phyloP scores from a whole-genome alignment of 1,140 invertebrate species.

The Hormaphis cornu region DNA sequence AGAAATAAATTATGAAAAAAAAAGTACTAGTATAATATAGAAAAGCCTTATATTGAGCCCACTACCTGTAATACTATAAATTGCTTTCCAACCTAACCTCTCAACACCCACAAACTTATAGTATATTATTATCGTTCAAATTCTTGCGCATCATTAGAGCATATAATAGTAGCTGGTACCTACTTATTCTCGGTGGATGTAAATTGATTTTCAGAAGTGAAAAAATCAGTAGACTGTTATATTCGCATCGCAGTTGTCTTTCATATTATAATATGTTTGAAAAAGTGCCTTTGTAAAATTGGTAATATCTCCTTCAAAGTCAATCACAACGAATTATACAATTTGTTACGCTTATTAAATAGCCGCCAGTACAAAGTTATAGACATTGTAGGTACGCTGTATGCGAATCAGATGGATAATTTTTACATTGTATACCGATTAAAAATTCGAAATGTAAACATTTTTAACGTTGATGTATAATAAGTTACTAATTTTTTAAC shows the following conservation, averaged over 20 bases:
- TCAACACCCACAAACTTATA: neutral
- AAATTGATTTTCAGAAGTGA: neutral
- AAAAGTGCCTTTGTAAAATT: neutral
- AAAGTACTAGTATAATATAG: too few relatives aligned
- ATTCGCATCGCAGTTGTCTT: neutral
- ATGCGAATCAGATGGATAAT: too few relatives aligned
- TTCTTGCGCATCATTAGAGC: slow-evolving; percentile 16
- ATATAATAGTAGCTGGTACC: slow-evolving; percentile 15
- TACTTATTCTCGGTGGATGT: neutral
- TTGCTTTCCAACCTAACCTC: slow-evolving; percentile 18
- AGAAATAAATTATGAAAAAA: too few relatives aligned
- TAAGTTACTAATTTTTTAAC: too few relatives aligned
- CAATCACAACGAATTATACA: neutral
- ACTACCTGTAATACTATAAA: too few relatives aligned
- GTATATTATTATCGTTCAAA: neutral
- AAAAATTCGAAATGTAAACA: too few relatives aligned
- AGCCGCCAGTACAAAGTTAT: neutral
- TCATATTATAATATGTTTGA: neutral
- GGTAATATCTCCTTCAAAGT: slow-evolving; percentile 1
- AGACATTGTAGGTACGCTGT: too few relatives aligned
- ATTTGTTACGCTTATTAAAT: neutral
- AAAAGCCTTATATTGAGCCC: too few relatives aligned
- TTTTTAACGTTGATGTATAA: too few relatives aligned
- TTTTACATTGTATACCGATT: too few relatives aligned
- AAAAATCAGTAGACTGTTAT: neutral